Conservation (phyloP, 2,797 vertebrate genomes). For the Lepilemur ruficaudatus region DNA sequence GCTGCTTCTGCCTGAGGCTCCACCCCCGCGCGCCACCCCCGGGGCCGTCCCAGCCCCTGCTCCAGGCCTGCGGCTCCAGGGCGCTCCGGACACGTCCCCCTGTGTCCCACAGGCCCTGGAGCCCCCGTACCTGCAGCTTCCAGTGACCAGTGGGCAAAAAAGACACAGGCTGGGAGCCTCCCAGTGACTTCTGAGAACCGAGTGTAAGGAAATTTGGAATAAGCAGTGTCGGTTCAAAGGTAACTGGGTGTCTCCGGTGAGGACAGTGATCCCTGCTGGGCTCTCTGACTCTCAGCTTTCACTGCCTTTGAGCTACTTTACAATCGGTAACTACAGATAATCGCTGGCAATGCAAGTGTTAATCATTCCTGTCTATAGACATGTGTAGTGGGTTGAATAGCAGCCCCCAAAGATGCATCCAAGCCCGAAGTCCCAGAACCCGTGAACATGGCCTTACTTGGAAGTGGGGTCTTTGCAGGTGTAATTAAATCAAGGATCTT, state of each 20-base stretch:
- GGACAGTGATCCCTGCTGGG: not conserved
- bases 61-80: not conserved
- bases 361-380: accelerated
- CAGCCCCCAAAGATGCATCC: not conserved
- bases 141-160: not conserved
- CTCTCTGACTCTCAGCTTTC: not conserved
- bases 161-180: too few relatives aligned
- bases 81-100: not conserved
- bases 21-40: not conserved
- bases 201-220: not conserved
- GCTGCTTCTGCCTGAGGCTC: too few relatives aligned
- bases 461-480: not conserved
- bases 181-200: not conserved
- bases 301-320: accelerated
- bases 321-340: accelerated
- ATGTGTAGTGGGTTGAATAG: accelerated
- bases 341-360: accelerated
- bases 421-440: accelerated
- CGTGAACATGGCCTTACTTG: not conserved
- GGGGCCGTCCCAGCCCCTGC: not conserved
- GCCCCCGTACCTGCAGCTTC: not conserved
- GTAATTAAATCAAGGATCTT: not conserved
- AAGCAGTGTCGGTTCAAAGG: too few relatives aligned
- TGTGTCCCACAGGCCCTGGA: not conserved
- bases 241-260: accelerated